Base-by-base conservation (phyloP, 1,140 invertebrate genomes). In the Dysdera silvatica region DNA sequence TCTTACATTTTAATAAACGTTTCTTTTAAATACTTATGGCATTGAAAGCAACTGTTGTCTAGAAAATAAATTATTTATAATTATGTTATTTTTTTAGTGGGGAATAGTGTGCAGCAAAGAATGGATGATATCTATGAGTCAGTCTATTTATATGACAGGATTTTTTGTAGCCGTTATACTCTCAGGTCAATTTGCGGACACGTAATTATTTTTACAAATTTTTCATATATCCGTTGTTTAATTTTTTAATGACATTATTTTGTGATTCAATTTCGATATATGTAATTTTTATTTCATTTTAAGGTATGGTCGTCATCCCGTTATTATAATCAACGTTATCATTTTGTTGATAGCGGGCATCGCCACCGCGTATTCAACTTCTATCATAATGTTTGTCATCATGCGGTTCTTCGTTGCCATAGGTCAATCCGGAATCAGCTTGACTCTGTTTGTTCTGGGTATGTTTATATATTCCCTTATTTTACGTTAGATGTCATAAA, bases 391-490 rank as follows among this genome's bases (percentile, higher is more conserved):
- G 14, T 57, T 57, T 48, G 26, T 37, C 6, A 20, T 48, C 14
- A 16, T 57, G 16, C 33, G 55, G 4, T 57, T 57, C 37, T 57
- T 57, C 33, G n/a, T 57, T 16, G 45, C 55, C 16, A 12, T 57
- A 3, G 55, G 55, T 26, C 3, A 48, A 16, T 47, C 55, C 10
- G 55, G 55, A 57, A 24, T 24, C 16, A 37, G 55, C 23, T 20
- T 16, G n/a, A 57, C 55, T 16, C 12, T 14, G 12, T 57, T 57
- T 32, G 37, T 57, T 20, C 16, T 57, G 10, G 18, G 55, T 57
- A 48, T 20, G 55, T n/a, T n/a, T n/a, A n/a, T n/a, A n/a, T n/a
- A n/a, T n/a, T n/a, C n/a, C n/a, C n/a, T n/a, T n/a, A n/a, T n/a
- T n/a, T n/a, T n/a, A n/a, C n/a, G n/a, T n/a, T n/a, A n/a, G n/a